Evolutionary conservation across 2,797 vertebrate species (phyloP).

Genomic region (Melanogrammus aeglefinus): DNA sequence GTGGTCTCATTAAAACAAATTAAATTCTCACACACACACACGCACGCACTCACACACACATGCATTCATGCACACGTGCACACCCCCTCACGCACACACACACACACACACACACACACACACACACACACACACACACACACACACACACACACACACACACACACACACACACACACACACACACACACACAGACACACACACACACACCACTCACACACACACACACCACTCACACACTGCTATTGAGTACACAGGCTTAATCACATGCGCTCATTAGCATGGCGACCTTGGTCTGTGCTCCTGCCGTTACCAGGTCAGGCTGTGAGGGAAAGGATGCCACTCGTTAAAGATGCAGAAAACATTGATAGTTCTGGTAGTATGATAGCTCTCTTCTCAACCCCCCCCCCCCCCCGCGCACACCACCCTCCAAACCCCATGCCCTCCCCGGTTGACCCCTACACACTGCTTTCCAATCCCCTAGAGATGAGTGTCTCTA

Average conservation of each 20-base stretch:
- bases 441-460: too few relatives aligned
- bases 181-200: conserved; percentile 3
- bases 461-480: too few relatives aligned
- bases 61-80: too few relatives aligned
- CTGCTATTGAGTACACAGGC: conserved; percentile 48
- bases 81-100: conserved; percentile 6
- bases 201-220: background rate
- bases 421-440: conserved; percentile 3
- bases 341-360: conserved; percentile 72
- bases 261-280: conserved; percentile 71
- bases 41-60: too few relatives aligned
- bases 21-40: conserved; percentile 14
- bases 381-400: conserved; percentile 56
- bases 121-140: background rate
- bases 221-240: conserved; percentile 9
- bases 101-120: conserved; percentile 2
- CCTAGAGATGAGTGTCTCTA: too few relatives aligned
- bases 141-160: too few relatives aligned
- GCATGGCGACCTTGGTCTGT: conserved; percentile 59
- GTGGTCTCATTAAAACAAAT: conserved; percentile 67
- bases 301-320: conserved; percentile 61
- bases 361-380: conserved; percentile 17
- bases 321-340: conserved; percentile 49
- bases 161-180: conserved; percentile 10
- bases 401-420: background rate